Evolutionary conservation across 1,140 invertebrate species (phyloP), one percentile per base, ranked within the genome.

Genomic region (Gonatopus flavifemur): DNA sequence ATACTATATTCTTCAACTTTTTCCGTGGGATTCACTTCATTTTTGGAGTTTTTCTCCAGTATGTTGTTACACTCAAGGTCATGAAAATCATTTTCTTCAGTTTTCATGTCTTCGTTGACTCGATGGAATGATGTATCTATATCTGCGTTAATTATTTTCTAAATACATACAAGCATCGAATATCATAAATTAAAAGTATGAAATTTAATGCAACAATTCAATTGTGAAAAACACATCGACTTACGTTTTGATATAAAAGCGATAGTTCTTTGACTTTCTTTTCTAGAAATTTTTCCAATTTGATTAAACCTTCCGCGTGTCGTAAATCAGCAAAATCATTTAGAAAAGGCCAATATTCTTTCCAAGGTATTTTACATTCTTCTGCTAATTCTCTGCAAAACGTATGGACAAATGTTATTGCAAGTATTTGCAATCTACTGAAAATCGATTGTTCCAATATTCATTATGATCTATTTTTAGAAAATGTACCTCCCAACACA

Each of bases 341-440:
- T 5, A 96, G 75, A 69, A 96, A 96, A 2, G 87, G 84, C 93
- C 93, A 96, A 70, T 91, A 93, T 68, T 96, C 94, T 53, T 85
- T 87, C 93, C 93, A 96, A n/a, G 81, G 78, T 0, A 94, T 80
- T 22, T 87, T 82, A 67, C 85, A 83, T 67, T 90, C 80, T 54
- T 85, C 82, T 2, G 92, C 92, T 52, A 95, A 65, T 48, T 57
- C 16, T 51, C 59, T 62, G 24, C 18, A 46, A 53, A 49, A 57
- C 13, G 41, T 36, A 45, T 12, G n/a, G 42, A 37, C 16, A 33
- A 32, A 33, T 31, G 37, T 52, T 10, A 38, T n/a, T n/a, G n/a
- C n/a, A n/a, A n/a, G n/a, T n/a, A n/a, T n/a, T n/a, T n/a, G n/a
- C n/a, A n/a, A n/a, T n/a, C n/a, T n/a, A n/a, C n/a, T n/a, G n/a